Evolutionary conservation across 2,113 vertebrate species (phyloP).

Genomic region (Elephantulus edwardii): DNA sequence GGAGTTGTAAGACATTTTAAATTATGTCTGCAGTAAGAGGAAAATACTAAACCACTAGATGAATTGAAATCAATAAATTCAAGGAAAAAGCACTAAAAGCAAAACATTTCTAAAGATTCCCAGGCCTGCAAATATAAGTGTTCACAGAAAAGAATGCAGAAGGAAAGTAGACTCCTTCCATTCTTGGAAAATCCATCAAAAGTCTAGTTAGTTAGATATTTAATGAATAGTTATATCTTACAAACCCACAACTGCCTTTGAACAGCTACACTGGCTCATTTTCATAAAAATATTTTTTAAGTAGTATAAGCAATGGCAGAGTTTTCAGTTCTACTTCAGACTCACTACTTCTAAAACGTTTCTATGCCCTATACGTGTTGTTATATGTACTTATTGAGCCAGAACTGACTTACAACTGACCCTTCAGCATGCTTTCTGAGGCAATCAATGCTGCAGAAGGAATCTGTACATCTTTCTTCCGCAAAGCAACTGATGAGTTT

Average conservation of each 20-base stretch:
- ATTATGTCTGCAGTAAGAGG: background rate
- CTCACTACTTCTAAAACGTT: background rate
- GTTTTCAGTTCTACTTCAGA: background rate
- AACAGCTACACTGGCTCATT: too few relatives aligned
- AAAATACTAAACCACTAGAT: background rate
- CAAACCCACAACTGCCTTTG: too few relatives aligned
- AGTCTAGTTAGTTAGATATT: background rate
- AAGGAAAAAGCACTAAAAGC: background rate
- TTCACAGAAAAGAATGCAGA: background rate
- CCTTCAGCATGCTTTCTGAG: too few relatives aligned
- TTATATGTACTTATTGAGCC: too few relatives aligned
- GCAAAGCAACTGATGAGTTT: too few relatives aligned
- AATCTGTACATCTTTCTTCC: too few relatives aligned
- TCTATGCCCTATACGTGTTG: too few relatives aligned
- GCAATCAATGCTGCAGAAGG: too few relatives aligned
- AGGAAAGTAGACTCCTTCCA: background rate
- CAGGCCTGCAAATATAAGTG: background rate
- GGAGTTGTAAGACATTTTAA: background rate
- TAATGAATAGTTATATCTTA: too few relatives aligned
- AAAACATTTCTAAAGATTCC: background rate
- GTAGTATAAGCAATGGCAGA: background rate
- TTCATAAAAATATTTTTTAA: background rate
- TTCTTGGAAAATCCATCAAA: background rate
- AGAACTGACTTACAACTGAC: too few relatives aligned
- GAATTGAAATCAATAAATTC: constrained; percentile 12